Evolutionary conservation across 2,797 vertebrate species (phyloP), one percentile per base, ranked within the genome.

Genomic region (Gambelia wislizenii): DNA sequence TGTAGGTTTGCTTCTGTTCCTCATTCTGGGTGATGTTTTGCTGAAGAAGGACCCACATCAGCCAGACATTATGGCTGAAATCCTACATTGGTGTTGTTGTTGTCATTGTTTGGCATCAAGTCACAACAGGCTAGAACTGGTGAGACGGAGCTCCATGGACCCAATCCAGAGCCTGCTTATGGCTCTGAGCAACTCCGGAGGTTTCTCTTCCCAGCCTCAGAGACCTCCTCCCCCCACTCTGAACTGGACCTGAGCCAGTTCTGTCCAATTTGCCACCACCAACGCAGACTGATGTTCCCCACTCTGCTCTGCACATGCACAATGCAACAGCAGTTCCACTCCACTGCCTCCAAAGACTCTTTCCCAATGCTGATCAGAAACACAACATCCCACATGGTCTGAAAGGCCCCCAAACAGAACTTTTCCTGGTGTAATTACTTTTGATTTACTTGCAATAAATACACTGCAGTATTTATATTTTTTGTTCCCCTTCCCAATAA

Each of bases 361-460:
- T 33, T 30, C 0, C 36, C n/a, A 2, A n/a, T 52, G 12, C 10
- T 16, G 0, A 44, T 70, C 44, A 72, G 27, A 80, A 20, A 52
- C n/a, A 6, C 44, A 49, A 30, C 47, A 42, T 44, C 5, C 36
- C 18, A 44, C 10, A 3, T 70, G 49, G 3, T 1, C 20, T 30
- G 16, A 70, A 49, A 6, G 12, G 22, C 52, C 52, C 33, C n/a
- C 39, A n/a, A 84, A 33, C 52, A 75, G 8, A 89, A 93, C 86
- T 94, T 93, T 89, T 84, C 8, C 89, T 85, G 83, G 83, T 92
- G 90, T 95, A 94, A 96, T 96, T 93, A 92, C 91, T 94, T 96
- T 96, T 42, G 12, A 96, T 95, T 95, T 92, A 92, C 95, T 96
- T 91, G 89, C 91, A 89, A 87, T 94, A 95, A 96, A 94, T 90